Evolutionary conservation across 2,797 vertebrate species (phyloP).

Genomic region (Lutjanus argentimaculatus): DNA sequence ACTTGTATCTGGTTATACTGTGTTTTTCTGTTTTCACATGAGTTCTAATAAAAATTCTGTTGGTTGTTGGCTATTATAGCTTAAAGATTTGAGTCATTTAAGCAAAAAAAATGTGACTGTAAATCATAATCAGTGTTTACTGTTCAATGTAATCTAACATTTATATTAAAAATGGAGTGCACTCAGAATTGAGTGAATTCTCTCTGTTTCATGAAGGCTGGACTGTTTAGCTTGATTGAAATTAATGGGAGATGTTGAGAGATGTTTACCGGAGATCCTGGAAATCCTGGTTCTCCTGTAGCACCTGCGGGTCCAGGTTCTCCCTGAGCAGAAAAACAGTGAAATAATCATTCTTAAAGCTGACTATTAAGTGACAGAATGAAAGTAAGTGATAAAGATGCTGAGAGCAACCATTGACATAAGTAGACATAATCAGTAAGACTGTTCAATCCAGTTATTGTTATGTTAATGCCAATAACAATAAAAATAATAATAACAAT

Average conservation of each 20-base stretch:
- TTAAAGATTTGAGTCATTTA: no score
- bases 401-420: neutral
- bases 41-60: no score
- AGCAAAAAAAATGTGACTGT: no score
- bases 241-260: neutral
- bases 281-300: slow-evolving; percentile 90
- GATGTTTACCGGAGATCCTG: slow-evolving; percentile 90
- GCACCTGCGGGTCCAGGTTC: slow-evolving; percentile 91
- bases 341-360: neutral
- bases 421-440: neutral
- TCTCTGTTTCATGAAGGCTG: neutral
- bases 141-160: neutral
- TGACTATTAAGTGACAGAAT: no score
- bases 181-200: neutral
- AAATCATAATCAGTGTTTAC: neutral
- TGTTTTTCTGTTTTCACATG: no score
- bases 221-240: neutral
- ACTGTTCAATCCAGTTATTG: neutral
- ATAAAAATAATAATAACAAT: no score
- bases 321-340: slow-evolving; percentile 83
- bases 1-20: neutral
- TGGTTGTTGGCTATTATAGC: no score
- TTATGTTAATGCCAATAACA: no score
- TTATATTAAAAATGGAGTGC: no score
- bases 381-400: neutral